These are phyloP conservation scores for Struthidea cinerea DNA, from an alignment of 2,113 vertebrate species.

Conservation along the genomic window DNA sequence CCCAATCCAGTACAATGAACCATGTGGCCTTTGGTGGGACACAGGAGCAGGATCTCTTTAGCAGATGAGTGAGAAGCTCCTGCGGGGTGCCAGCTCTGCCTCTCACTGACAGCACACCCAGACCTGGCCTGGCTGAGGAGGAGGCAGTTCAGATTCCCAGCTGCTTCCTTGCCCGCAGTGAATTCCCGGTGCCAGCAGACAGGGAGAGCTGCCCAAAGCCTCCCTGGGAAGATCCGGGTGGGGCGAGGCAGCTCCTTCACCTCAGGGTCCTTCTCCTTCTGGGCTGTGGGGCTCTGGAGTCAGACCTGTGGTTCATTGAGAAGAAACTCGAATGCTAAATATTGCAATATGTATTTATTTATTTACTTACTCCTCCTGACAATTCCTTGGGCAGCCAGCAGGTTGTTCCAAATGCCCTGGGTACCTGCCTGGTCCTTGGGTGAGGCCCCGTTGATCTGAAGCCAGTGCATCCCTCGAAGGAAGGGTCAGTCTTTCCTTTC, in stretches of 20 bases:
- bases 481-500: neutral
- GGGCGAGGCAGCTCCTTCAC: neutral
- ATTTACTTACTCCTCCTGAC: neutral
- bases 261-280: neutral
- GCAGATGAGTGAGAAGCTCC: neutral
- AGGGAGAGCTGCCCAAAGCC: neutral
- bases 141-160: neutral
- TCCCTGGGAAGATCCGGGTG: fast-evolving
- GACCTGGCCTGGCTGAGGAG: neutral
- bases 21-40: neutral
- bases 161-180: neutral
- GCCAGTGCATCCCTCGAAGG: neutral
- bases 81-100: neutral
- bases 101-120: neutral
- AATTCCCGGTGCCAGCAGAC: neutral
- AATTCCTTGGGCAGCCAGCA: fast-evolving
- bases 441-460: fast-evolving
- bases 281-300: neutral
- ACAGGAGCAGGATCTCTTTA: neutral
- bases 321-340: neutral
- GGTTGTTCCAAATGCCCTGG: neutral
- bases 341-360: neutral
- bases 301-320: neutral
- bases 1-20: fast-evolving
- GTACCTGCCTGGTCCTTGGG: neutral